Conservation (phyloP, 2,888 invertebrate genomes). For the Dicroscelio sp. region DNA sequence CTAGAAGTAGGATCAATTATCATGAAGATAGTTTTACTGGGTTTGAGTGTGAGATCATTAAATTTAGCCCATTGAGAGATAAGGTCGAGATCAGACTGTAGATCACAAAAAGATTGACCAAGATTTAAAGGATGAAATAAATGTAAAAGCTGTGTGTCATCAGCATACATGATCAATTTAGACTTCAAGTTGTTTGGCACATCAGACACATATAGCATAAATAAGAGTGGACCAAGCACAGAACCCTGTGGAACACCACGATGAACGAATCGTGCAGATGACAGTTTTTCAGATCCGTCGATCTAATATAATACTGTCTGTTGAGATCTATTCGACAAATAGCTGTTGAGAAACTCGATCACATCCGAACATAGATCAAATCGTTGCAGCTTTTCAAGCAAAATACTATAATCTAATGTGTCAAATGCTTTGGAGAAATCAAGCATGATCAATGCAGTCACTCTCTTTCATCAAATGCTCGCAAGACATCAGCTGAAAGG, state of each 20-base stretch:
- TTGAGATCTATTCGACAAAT: background rate
- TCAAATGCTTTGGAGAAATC: background rate
- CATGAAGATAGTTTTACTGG: background rate
- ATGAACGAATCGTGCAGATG: background rate
- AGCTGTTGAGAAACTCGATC: background rate
- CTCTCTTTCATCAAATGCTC: constrained; percentile 3
- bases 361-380: background rate
- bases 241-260: background rate
- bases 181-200: background rate
- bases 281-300: background rate
- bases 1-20: background rate
- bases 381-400: background rate
- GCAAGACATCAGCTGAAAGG: background rate
- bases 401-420: background rate
- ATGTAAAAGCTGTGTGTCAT: background rate
- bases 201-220: background rate
- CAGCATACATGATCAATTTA: background rate
- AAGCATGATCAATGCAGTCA: background rate
- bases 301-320: background rate
- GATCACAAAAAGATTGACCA: background rate
- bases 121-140: background rate
- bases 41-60: background rate
- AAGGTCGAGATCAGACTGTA: background rate
- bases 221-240: background rate
- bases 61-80: background rate